These are phyloP conservation scores for Microctenopoma stevenorrisi DNA, from an alignment of 2,797 vertebrate species.

Conservation along the genomic window DNA sequence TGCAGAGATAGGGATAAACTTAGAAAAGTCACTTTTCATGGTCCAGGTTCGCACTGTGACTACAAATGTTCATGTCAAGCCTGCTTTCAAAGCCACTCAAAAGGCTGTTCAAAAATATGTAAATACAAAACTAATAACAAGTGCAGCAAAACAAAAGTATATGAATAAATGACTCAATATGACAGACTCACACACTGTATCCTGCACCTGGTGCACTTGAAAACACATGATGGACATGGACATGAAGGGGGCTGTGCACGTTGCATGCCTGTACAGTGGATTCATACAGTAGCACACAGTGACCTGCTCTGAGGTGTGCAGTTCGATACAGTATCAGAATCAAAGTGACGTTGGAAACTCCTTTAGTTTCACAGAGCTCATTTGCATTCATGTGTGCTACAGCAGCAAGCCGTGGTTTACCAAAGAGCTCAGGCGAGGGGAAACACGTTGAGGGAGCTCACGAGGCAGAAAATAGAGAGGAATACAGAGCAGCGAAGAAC, in stretches of 20 bases:
- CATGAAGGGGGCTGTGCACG: not conserved
- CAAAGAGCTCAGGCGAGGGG: conserved; percentile 58
- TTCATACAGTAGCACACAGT: conserved; percentile 3
- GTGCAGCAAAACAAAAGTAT: too few relatives aligned
- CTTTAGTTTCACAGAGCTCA: conserved; percentile 40
- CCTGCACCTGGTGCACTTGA: not conserved
- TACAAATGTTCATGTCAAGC: conserved; percentile 11
- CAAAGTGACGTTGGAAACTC: conserved; percentile 20
- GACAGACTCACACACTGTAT: too few relatives aligned
- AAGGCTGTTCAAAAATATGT: too few relatives aligned
- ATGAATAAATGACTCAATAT: too few relatives aligned
- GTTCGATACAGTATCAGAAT: conserved; percentile 36
- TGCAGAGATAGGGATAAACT: conserved; percentile 19
- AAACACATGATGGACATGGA: not conserved
- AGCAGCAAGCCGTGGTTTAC: conserved; percentile 64
- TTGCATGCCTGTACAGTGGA: not conserved
- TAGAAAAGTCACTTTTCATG: conserved; percentile 16
- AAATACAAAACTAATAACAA: too few relatives aligned
- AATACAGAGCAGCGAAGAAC: conserved; percentile 57
- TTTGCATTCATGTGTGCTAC: conserved; percentile 66
- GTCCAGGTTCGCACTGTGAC: conserved; percentile 11
- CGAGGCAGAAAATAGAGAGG: conserved; percentile 49
- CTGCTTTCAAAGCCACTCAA: not conserved
- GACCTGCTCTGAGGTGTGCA: conserved; percentile 15
- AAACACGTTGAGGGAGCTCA: conserved; percentile 46